Conservation (phyloP, 1,140 invertebrate genomes). For the Drosophila bocqueti region DNA sequence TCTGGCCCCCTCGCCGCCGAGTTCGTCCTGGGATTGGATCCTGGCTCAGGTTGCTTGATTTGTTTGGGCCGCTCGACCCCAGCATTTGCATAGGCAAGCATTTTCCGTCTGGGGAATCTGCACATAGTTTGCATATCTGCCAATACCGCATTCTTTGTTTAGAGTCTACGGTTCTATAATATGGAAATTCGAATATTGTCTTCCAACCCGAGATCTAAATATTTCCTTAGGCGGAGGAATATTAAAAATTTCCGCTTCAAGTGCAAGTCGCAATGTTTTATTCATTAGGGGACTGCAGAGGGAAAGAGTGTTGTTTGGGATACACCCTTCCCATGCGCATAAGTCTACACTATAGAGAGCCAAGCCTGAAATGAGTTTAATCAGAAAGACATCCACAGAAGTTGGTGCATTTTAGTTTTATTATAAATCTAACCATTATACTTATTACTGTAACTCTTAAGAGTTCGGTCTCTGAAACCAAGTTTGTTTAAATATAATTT, state of each 20-base stretch:
- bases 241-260: constrained; percentile 22
- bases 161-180: constrained; percentile 17
- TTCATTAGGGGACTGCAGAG: constrained; percentile 6
- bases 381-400: neutral
- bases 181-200: constrained; percentile 42
- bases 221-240: constrained; percentile 28
- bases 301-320: neutral
- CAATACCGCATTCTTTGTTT: constrained; percentile 16
- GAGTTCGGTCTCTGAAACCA: neutral
- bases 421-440: neutral
- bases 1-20: constrained; percentile 2
- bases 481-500: constrained; percentile 12
- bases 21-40: constrained; percentile 25
- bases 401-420: neutral
- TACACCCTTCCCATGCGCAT: neutral
- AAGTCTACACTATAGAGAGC: neutral
- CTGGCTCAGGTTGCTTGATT: constrained; percentile 25
- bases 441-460: neutral
- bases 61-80: constrained; percentile 27
- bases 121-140: constrained; percentile 65
- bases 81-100: constrained; percentile 76
- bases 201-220: constrained; percentile 27
- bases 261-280: constrained; percentile 32
- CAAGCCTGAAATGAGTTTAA: neutral
- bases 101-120: constrained; percentile 54